Evolutionary conservation across 2,888 invertebrate species (phyloP), one percentile per base, ranked within the genome.

Genomic region (Tanaodytes sp.): DNA sequence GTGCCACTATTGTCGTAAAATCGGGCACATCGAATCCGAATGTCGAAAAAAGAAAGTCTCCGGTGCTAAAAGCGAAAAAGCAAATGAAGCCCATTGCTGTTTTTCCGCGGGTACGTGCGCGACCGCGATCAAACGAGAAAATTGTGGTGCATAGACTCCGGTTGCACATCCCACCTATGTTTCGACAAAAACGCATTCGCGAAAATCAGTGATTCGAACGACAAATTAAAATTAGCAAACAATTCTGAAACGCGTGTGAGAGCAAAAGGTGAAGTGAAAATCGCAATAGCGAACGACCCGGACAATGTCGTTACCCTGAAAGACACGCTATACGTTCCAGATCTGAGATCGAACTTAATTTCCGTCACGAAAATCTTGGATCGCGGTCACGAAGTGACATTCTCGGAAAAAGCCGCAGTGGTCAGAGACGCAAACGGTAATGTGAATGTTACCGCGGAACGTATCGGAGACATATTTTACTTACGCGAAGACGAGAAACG

Each of bases 81-180:
- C 18, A n/a, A n/a, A n/a, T 11, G 9, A 46, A 14, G 6, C 30
- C 11, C 16, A 23, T 43, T n/a, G 9, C 6, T 43, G 43, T 11
- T 20, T 43, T 43, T 20, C 18, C 9, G 11, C n/a, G 18, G 15
- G n/a, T 9, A 40, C 6, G 40, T 16, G 16, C 9, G 27, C 27
- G 27, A 18, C 8, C 9, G 18, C 9, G 18, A n/a, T 40, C 18
- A 40, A 6, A 8, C 40, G 16, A 16, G 23, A 14, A 20, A n/a
- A 3, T 15, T 27, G 2, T 69, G 46, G 42, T 43, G 59, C 15
- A 5, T 69, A n/a, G 63, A 64, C 20, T 55, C 54, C n/a, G 64
- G 64, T 5, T 61, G 65, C 45, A 69, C 48, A 0, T 66, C 70
- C 0, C 71, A 71, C 11, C 9, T 73, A 4, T 71, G 72, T 14